Percentiles rank a stretch among this genome's conserved stretches.
phyloP scores from a whole-genome alignment of 1,140 invertebrate species.

The Radopholus similis region DNA sequence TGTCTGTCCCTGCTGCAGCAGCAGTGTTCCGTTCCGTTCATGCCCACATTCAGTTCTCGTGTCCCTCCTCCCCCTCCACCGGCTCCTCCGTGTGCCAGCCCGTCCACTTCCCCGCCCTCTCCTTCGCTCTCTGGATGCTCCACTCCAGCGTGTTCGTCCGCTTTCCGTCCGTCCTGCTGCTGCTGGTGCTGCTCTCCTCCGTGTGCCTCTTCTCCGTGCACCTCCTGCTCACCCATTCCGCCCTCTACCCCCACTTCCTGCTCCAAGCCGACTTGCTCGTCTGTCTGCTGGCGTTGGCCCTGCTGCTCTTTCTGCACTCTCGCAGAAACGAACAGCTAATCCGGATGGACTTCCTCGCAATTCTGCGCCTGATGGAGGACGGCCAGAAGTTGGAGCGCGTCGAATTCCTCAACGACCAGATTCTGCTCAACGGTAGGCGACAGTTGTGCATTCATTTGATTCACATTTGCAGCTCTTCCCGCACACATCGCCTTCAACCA shows the following conservation, averaged over 20 bases:
- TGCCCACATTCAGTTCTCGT: slow-evolving; percentile 43
- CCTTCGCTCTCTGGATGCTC: slow-evolving; percentile 54
- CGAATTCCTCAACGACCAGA: slow-evolving; percentile 47
- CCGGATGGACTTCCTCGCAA: slow-evolving; percentile 52
- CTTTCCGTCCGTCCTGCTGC: slow-evolving; percentile 41
- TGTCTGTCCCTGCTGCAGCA: slow-evolving; percentile 18
- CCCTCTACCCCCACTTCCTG: slow-evolving; percentile 44
- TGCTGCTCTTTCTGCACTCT: slow-evolving; percentile 45
- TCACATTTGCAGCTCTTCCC: slow-evolving; percentile 27
- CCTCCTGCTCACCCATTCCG: slow-evolving; percentile 47
- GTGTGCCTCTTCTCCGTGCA: slow-evolving; percentile 48
- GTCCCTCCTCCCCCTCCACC: slow-evolving; percentile 21
- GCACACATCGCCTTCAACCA: slow-evolving; percentile 48
- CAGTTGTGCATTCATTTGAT: neutral
- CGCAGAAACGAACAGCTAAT: slow-evolving; percentile 49
- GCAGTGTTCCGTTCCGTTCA: neutral
- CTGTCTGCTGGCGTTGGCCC: slow-evolving; percentile 31
- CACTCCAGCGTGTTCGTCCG: slow-evolving; percentile 47
- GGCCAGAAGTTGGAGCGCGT: slow-evolving; percentile 32
- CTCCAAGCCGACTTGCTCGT: slow-evolving; percentile 50
- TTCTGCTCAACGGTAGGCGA: slow-evolving; percentile 27
- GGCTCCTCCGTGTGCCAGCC: slow-evolving; percentile 35
- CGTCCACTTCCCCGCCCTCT: slow-evolving; percentile 50
- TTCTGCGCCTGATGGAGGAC: slow-evolving; percentile 39
- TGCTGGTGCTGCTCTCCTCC: slow-evolving; percentile 32